Conservation (phyloP, 2,888 invertebrate genomes). For the Shargacucullia verbasci region DNA sequence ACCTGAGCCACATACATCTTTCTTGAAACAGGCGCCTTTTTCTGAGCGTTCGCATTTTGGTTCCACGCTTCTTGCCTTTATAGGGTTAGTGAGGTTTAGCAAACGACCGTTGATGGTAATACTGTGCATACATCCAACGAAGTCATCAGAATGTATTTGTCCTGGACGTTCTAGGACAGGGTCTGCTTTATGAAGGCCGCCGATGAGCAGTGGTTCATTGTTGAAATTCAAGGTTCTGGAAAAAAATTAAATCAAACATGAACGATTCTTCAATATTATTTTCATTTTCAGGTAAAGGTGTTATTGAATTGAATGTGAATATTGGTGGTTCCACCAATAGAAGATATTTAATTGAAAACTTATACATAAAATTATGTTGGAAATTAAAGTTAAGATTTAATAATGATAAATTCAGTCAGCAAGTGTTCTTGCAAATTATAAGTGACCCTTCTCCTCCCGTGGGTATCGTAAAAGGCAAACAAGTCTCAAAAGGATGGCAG, state of each 20-base stretch:
- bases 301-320: too few species aligned
- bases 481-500: too few species aligned
- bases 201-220: conserved; percentile 95
- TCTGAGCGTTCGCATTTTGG: conserved; percentile 93
- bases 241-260: conserved; percentile 58
- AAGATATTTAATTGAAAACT: too few species aligned
- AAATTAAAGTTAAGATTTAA: too few species aligned
- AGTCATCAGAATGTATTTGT: conserved; percentile 97
- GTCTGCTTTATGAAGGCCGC: conserved; percentile 95
- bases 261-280: too few species aligned
- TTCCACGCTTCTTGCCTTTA: conserved; percentile 92
- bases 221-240: conserved; percentile 97
- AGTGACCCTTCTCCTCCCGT: too few species aligned
- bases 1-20: conserved; percentile 89
- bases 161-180: conserved; percentile 96
- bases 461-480: too few species aligned
- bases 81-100: conserved; percentile 94
- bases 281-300: too few species aligned
- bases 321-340: too few species aligned
- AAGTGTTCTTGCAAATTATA: too few species aligned
- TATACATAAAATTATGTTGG: too few species aligned
- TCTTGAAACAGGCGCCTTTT: conserved; percentile 90
- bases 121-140: conserved; percentile 98
- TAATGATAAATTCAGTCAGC: too few species aligned
- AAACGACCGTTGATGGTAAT: conserved; percentile 96